Conservation (phyloP, 2,113 vertebrate species). For the Gymnocephalus cernua region DNA sequence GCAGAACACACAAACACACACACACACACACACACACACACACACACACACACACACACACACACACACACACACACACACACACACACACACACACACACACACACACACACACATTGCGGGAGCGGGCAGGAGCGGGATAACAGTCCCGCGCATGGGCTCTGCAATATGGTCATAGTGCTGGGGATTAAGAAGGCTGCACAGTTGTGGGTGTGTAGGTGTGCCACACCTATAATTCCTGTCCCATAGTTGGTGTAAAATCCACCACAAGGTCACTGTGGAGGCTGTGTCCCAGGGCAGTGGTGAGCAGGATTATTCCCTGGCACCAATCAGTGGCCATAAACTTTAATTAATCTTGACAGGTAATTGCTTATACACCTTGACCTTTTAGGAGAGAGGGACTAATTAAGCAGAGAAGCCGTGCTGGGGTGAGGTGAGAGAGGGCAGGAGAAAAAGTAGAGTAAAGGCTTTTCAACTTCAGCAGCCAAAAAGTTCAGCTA, state of each 20-base stretch:
- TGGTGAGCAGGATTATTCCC: slow-evolving; percentile 72
- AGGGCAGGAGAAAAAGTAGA: slow-evolving; percentile 4
- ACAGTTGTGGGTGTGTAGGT: slow-evolving; percentile 50
- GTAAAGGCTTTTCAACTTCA: slow-evolving; percentile 10
- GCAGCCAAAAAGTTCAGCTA: slow-evolving; percentile 20
- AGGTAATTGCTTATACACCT: slow-evolving; percentile 62
- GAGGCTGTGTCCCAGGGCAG: slow-evolving; percentile 57
- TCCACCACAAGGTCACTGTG: slow-evolving; percentile 80
- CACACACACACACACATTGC: no score
- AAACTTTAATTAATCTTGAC: slow-evolving; percentile 77
- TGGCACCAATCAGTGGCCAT: slow-evolving; percentile 54
- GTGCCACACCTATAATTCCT: slow-evolving; percentile 69
- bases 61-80: no score
- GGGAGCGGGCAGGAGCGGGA: no score
- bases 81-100: no score
- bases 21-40: no score
- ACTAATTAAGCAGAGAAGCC: slow-evolving; percentile 42
- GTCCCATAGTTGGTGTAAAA: slow-evolving; percentile 64
- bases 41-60: no score
- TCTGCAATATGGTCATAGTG: slow-evolving; percentile 4
- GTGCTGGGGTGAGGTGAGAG: background rate
- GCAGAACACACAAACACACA: no score
- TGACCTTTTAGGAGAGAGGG: slow-evolving; percentile 66
- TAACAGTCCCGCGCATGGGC: no score
- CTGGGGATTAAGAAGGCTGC: slow-evolving; percentile 59